phyloP scores from a whole-genome alignment of 2,113 vertebrate genomes.

The Actinemys pallida region DNA sequence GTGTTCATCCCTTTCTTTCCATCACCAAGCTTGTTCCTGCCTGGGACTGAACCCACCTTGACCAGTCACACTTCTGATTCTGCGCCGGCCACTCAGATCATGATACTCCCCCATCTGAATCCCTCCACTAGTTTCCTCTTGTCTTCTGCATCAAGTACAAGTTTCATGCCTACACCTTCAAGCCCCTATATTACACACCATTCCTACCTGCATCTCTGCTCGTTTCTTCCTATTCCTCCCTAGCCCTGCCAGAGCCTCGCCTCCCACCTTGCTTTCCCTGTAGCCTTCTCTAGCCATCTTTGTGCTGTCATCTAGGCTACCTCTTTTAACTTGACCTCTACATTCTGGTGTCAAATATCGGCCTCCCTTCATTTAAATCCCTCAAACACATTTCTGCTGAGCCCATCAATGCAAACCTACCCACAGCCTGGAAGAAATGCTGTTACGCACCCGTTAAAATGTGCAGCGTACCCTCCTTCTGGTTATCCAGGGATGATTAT shows the following conservation, averaged over 20 bases:
- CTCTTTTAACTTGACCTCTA: background rate
- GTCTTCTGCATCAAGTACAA: background rate
- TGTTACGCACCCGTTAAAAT: no score
- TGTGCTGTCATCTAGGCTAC: background rate
- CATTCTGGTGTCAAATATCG: accelerated
- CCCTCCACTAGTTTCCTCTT: background rate
- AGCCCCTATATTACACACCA: background rate
- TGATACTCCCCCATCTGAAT: accelerated
- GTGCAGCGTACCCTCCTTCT: background rate
- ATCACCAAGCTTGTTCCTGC: background rate
- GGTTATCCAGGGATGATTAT: background rate
- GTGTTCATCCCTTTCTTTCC: background rate
- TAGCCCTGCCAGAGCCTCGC: no score
- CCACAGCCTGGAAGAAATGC: background rate
- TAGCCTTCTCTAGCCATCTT: background rate
- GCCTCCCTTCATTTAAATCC: background rate
- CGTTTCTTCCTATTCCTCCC: background rate
- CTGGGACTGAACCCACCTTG: background rate
- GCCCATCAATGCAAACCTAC: background rate
- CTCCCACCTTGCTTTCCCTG: background rate
- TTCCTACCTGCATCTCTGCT: accelerated
- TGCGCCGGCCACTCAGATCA: background rate
- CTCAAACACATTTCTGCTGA: background rate
- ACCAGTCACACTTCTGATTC: background rate
- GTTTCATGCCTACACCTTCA: background rate